Evolutionary conservation across 92 coral and sea anemone genomes (phyloP).

Genomic region (Umimayanthus kanabou): DNA sequence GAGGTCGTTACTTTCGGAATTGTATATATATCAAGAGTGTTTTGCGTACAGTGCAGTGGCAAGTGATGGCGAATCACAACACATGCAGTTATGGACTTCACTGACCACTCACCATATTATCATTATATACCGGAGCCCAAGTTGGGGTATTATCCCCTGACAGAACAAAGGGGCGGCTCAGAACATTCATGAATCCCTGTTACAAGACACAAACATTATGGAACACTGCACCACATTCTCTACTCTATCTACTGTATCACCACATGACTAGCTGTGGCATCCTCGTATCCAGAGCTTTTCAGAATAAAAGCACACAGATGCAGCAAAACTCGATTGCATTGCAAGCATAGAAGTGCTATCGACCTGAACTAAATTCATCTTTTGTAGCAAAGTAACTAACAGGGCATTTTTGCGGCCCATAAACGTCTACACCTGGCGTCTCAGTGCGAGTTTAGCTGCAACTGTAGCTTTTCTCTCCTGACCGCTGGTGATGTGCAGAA

Average conservation of each 20-base stretch:
- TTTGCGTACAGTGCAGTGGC: no score
- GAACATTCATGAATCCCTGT: slow-evolving; percentile 50
- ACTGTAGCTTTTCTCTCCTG: slow-evolving; percentile 34
- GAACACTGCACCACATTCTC: neutral
- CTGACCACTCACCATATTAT: slow-evolving; percentile 35
- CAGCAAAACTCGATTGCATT: neutral
- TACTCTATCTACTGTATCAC: slow-evolving; percentile 5
- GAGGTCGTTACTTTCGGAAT: no score
- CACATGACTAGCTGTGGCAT: neutral
- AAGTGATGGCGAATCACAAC: neutral
- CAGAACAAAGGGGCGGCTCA: slow-evolving; percentile 45
- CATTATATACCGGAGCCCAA: slow-evolving; percentile 36
- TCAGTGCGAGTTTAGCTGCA: slow-evolving; percentile 19
- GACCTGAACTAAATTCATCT: no score
- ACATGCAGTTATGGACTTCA: neutral
- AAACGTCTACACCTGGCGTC: neutral
- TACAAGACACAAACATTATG: slow-evolving; percentile 39
- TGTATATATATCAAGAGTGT: no score
- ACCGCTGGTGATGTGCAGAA: slow-evolving; percentile 46
- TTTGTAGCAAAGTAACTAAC: no score
- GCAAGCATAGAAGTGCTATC: neutral
- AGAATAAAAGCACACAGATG: slow-evolving; percentile 33
- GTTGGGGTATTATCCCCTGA: slow-evolving; percentile 40
- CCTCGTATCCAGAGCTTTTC: slow-evolving; percentile 47
- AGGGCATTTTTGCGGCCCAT: neutral